Conservation (phyloP, 2,888 invertebrate species). For the Drosophila melanosoma region DNA sequence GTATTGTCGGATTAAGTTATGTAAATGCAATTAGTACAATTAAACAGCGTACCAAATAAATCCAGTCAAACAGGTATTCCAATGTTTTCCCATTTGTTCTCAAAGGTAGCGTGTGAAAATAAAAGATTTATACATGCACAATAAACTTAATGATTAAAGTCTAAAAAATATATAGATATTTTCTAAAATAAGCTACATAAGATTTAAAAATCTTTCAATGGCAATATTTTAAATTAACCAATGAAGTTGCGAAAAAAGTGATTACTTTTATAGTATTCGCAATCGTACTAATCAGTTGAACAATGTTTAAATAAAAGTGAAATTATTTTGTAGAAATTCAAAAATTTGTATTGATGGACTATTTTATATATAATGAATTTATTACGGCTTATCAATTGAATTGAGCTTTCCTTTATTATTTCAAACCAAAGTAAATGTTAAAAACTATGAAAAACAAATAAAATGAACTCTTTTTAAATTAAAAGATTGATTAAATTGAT, state of each 20-base stretch:
- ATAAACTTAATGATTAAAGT: background rate
- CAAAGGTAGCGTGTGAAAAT: background rate
- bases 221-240: background rate
- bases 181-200: background rate
- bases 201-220: background rate
- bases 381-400: background rate
- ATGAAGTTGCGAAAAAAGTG: background rate
- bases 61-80: background rate
- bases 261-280: background rate
- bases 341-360: background rate
- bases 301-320: background rate
- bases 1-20: slow-evolving; percentile 5
- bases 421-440: background rate
- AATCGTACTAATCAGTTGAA: background rate
- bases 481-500: background rate
- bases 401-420: background rate
- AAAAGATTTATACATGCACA: background rate
- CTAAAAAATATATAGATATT: background rate
- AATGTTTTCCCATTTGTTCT: background rate
- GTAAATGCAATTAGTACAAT: slow-evolving; percentile 35
- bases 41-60: background rate
- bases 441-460: background rate
- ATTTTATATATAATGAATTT: background rate
- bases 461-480: background rate
- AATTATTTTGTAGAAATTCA: background rate